A percentile compares a stretch with the other conserved stretches of the same genome.
phyloP scores from a whole-genome alignment of 2,888 invertebrate genomes.

The Thera britannica region DNA sequence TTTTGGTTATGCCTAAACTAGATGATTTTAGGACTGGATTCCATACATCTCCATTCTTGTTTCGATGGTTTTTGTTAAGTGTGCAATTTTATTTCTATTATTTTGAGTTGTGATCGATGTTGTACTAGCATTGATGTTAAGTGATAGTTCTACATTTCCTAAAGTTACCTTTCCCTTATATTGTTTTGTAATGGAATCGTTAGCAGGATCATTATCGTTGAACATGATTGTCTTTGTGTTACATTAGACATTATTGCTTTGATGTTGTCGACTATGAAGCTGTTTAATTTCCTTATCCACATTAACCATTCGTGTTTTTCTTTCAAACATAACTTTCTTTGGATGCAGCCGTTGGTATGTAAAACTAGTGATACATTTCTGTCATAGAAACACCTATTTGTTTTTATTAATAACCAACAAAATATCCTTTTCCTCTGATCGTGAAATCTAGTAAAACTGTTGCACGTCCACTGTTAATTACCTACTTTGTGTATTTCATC shows the following conservation, averaged over 20 bases:
- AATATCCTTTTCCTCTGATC: slow-evolving; percentile 20
- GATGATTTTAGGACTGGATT: not conserved
- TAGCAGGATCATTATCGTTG: slow-evolving; percentile 17
- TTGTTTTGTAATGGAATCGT: slow-evolving; percentile 12
- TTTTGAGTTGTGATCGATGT: slow-evolving; percentile 35
- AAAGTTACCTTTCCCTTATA: slow-evolving; percentile 1
- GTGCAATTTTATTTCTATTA: slow-evolving; percentile 16
- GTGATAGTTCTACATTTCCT: slow-evolving; percentile 8
- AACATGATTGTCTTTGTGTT: slow-evolving; percentile 29
- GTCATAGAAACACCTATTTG: slow-evolving; percentile 59
- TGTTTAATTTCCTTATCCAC: slow-evolving; percentile 46
- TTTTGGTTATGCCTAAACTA: slow-evolving; percentile 3
- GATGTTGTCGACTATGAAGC: slow-evolving; percentile 26
- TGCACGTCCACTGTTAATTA: slow-evolving; percentile 26
- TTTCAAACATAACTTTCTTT: slow-evolving; percentile 74
- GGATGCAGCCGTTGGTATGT: slow-evolving; percentile 82
- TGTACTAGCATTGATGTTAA: slow-evolving; percentile 33
- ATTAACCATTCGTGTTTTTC: slow-evolving; percentile 71
- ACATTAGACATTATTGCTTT: slow-evolving; percentile 26
- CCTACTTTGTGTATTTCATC: slow-evolving; percentile 9
- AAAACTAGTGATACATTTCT: slow-evolving; percentile 50
- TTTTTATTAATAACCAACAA: slow-evolving; percentile 20
- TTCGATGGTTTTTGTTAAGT: not conserved
- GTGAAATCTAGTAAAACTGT: slow-evolving; percentile 24
- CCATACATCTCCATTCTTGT: not conserved